phyloP scores from a whole-genome alignment of 2,888 invertebrate species.

The Lumbricus terrestris region DNA sequence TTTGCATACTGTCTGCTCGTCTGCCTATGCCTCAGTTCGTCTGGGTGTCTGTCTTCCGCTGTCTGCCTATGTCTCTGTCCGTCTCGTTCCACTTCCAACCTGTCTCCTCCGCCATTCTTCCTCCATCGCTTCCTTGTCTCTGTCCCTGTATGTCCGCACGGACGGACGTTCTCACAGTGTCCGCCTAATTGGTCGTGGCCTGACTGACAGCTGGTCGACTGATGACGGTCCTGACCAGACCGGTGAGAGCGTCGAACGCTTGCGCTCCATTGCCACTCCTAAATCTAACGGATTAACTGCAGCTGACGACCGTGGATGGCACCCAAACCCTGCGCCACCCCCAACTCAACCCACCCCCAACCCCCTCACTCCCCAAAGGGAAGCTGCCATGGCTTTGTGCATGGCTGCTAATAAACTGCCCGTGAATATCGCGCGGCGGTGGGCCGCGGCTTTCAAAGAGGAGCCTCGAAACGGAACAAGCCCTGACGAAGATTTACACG shows the following conservation, averaged over 20 bases:
- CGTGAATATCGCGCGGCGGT: background rate
- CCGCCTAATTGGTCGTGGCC: background rate
- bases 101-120: background rate
- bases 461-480: background rate
- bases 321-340: background rate
- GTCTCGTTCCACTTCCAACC: background rate
- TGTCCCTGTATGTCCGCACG: background rate
- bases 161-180: slow-evolving; percentile 3
- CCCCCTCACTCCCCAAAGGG: background rate
- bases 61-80: background rate
- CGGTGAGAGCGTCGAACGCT: background rate
- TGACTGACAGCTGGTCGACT: background rate
- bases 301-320: background rate
- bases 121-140: background rate
- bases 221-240: background rate
- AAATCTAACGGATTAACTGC: background rate
- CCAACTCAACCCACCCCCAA: too few relatives aligned
- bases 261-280: background rate
- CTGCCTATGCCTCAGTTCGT: background rate
- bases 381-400: slow-evolving; percentile 3
- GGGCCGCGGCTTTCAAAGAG: background rate
- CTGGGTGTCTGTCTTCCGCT: background rate
- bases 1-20: too few relatives aligned
- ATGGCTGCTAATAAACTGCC: background rate
- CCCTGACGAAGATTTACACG: background rate